phyloP scores from a whole-genome alignment of 2,113 vertebrate genomes.

The Mormyrus lacerda region DNA sequence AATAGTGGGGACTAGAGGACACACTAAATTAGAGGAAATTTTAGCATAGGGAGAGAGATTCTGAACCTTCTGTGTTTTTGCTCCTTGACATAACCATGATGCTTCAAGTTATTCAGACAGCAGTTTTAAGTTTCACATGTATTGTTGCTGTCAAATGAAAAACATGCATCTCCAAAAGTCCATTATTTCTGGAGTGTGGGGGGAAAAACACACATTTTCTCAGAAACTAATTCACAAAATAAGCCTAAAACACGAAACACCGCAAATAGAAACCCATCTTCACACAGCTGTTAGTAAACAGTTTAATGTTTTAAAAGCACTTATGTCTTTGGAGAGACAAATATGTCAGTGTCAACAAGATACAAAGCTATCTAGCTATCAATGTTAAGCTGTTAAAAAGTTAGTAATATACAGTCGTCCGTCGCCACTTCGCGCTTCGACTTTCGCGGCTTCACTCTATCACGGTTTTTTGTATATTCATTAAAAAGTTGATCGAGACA shows the following conservation, averaged over 20 bases:
- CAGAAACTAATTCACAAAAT: neutral
- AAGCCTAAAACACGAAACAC: neutral
- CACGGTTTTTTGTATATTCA: no score
- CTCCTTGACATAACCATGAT: neutral
- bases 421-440: no score
- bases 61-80: neutral
- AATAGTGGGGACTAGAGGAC: neutral
- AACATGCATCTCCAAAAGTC: neutral
- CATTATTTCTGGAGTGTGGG: neutral
- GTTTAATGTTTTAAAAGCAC: neutral
- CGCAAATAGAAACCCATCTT: neutral
- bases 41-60: neutral
- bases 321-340: neutral
- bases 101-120: neutral
- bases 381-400: neutral
- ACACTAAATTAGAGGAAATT: neutral
- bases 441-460: no score
- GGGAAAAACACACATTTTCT: neutral
- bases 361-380: neutral
- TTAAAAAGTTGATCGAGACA: no score
- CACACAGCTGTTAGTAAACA: neutral
- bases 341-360: neutral
- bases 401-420: neutral
- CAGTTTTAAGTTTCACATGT: neutral
- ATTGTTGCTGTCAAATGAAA: neutral